Evolutionary conservation across 2,797 vertebrate genomes (phyloP).

Genomic region (Gastrophryne carolinensis): DNA sequence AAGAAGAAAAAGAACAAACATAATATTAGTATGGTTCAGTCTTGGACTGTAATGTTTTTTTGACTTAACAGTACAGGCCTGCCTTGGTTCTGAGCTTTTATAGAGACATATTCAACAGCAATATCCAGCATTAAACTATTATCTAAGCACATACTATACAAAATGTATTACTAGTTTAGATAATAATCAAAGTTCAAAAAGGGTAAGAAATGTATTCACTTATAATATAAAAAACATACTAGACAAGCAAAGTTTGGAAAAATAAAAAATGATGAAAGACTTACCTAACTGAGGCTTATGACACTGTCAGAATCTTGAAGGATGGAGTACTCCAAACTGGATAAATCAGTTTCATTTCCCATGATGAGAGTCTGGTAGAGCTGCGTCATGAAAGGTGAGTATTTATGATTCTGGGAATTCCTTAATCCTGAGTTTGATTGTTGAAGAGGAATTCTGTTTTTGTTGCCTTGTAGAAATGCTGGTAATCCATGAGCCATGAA

Average conservation of each 20-base stretch:
- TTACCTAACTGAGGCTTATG: slow-evolving; percentile 73
- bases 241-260: too few relatives aligned
- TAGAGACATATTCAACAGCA: too few relatives aligned
- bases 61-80: too few relatives aligned
- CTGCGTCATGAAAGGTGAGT: slow-evolving; percentile 82
- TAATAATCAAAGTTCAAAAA: too few relatives aligned
- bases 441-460: slow-evolving; percentile 1
- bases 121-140: too few relatives aligned
- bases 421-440: background rate
- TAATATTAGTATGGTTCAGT: background rate
- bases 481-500: background rate
- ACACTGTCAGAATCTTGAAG: slow-evolving; percentile 68
- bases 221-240: too few relatives aligned
- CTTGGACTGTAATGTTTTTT: too few relatives aligned
- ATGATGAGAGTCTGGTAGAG: slow-evolving; percentile 72
- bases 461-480: slow-evolving; percentile 9
- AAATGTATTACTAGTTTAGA: too few relatives aligned
- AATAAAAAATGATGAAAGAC: too few relatives aligned
- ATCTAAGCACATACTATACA: too few relatives aligned
- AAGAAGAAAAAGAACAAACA: background rate
- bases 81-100: too few relatives aligned
- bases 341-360: slow-evolving; percentile 36
- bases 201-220: too few relatives aligned
- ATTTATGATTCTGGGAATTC: slow-evolving; percentile 55
- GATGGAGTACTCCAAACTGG: slow-evolving; percentile 52